A percentile compares a stretch with the other conserved stretches of the same genome.
These are phyloP conservation scores for Lycodopsis pacificus DNA, from an alignment of 2,797 vertebrate genomes.

Conservation along the genomic window DNA sequence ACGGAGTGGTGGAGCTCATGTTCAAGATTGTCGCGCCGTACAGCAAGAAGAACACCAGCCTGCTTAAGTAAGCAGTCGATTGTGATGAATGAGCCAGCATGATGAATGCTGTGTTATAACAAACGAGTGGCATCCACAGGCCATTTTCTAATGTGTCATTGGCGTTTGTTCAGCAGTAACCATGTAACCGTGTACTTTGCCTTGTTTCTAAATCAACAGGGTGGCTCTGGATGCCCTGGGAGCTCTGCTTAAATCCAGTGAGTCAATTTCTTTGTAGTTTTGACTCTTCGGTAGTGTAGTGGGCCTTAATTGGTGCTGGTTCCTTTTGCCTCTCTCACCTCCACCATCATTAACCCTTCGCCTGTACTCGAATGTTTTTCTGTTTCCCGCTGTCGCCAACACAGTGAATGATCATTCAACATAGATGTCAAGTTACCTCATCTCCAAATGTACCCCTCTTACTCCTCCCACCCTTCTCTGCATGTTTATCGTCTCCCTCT, in stretches of 20 bases:
- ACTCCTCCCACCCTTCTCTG: background rate
- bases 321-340: conserved; percentile 5
- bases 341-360: background rate
- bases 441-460: background rate
- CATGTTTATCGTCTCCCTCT: conserved; percentile 12
- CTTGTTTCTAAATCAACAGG: conserved; percentile 87
- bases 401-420: conserved; percentile 8
- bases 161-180: conserved; percentile 23
- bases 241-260: conserved; percentile 98
- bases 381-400: conserved; percentile 17
- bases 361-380: background rate
- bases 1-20: conserved; percentile 93
- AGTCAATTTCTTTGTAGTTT: conserved; percentile 78
- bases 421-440: background rate
- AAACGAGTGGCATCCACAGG: conserved; percentile 13
- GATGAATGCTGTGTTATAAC: conserved; percentile 23
- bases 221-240: conserved; percentile 96
- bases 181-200: conserved; percentile 38
- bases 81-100: conserved; percentile 3
- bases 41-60: conserved; percentile 93
- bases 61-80: conserved; percentile 89
- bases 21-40: conserved; percentile 95
- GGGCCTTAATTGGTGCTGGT: conserved; percentile 22
- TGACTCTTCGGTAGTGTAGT: background rate
- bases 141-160: conserved; percentile 16